These are phyloP conservation scores for Drosophila tanythrix DNA, from an alignment of 2,888 invertebrate species.

Conservation along the genomic window DNA sequence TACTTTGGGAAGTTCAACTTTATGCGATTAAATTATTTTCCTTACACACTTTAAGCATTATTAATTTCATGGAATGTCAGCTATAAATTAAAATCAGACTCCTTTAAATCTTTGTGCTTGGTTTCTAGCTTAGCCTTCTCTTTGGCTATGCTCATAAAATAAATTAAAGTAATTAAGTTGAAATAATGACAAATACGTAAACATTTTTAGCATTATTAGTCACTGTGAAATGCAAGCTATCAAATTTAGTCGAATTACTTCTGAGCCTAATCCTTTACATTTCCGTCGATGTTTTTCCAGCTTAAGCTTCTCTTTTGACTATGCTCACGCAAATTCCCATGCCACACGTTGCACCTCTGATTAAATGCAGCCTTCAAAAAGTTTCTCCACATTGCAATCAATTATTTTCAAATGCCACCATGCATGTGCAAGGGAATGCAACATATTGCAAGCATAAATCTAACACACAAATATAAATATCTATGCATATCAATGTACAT, in stretches of 20 bases:
- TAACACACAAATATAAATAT: conserved; percentile 8
- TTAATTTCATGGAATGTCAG: neutral
- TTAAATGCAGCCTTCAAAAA: neutral
- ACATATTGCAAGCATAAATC: conserved; percentile 34
- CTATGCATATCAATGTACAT: neutral
- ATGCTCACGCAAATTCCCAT: neutral
- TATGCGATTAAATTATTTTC: neutral
- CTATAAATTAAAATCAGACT: neutral
- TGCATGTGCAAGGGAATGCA: neutral
- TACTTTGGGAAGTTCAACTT: neutral
- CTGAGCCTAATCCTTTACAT: neutral
- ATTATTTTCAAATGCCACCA: conserved; percentile 14
- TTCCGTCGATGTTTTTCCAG: neutral
- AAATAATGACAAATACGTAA: neutral
- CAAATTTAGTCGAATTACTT: neutral
- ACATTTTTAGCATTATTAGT: neutral
- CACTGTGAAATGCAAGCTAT: neutral
- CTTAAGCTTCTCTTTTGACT: neutral
- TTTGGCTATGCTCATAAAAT: neutral
- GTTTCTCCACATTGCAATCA: neutral
- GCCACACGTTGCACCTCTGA: neutral
- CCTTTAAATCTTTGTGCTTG: neutral
- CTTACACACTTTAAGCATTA: neutral
- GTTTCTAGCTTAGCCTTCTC: neutral
- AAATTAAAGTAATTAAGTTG: neutral